Conservation (phyloP, 2,113 vertebrate genomes). For the Sterna hirundo region DNA sequence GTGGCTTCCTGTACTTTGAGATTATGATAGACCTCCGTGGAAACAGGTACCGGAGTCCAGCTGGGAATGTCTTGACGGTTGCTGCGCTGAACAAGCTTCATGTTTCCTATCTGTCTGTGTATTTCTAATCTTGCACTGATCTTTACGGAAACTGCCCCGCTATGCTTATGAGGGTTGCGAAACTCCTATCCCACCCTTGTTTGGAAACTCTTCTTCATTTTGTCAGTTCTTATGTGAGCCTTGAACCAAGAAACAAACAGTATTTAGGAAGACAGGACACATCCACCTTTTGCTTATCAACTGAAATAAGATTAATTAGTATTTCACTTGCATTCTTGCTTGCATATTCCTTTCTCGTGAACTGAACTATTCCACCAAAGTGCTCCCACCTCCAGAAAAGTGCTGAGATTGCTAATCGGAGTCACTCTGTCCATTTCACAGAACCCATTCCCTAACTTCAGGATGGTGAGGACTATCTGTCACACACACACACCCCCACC, state of each 20-base stretch:
- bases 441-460: not conserved
- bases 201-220: not conserved
- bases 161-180: not conserved
- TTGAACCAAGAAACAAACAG: not conserved
- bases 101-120: not conserved
- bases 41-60: not conserved
- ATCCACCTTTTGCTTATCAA: not conserved
- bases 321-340: not conserved
- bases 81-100: not conserved
- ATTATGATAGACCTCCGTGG: not conserved
- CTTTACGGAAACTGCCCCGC: not conserved
- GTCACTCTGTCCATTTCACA: not conserved
- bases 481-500: too few relatives aligned
- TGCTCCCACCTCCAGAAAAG: not conserved
- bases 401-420: not conserved
- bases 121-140: not conserved
- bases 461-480: not conserved
- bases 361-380: not conserved
- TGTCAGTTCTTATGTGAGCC: not conserved
- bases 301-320: not conserved
- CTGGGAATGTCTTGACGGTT: not conserved
- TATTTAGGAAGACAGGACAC: not conserved
- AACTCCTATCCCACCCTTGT: not conserved
- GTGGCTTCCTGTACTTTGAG: not conserved
- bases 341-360: not conserved